Base-by-base conservation (phyloP, 35 echinoderm and acorn worm species). In the Apostichopus japonicus region DNA sequence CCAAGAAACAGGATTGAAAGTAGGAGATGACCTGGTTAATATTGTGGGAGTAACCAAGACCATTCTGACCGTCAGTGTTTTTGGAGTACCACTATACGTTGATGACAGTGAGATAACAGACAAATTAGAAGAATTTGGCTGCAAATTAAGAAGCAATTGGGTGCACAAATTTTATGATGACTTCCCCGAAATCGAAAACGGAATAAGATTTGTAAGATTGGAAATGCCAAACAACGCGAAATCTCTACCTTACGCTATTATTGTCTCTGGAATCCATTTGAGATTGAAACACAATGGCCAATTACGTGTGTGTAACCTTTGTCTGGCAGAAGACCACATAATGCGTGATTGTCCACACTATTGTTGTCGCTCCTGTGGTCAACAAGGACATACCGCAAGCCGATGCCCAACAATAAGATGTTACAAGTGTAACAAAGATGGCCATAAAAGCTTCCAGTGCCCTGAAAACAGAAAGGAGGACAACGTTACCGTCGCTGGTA, bases 271-370 rank as follows among this genome's bases (percentile, higher is more conserved):
- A 1, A 16, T 86, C 4, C 83, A 86, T 55, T 5, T 86, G 44
- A 54, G 57, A 21, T 53, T 86, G 0, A 86, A 86, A 8, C 83
- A 86, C 16, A 86, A 86, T 86, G 56, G 83, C 6, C 53, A 86
- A 15, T 10, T 4, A n/a, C 19, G 55, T 10, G 83, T 86, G 4
- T 86, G 83, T 8, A 86, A 86, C 15, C 53, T 58, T 16, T 86
- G 83, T 62, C 53, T 86, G 10, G 2, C 9, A 17, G 53, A 86
- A 23, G 54, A 86, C 4, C 83, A 86, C 15, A 86, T 86, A 4
- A 86, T 58, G 57, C 4, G 52, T 19, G 54, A 86, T 5, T 86
- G 83, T 55, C 83, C 83, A 1, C 17, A 6, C 17, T 86, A 55
- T 55, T 19, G 19, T 56, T 86, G 83, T 23, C 54, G 54, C 9